Conservation (phyloP, 2,113 vertebrate species). For the Penelope pileata region DNA sequence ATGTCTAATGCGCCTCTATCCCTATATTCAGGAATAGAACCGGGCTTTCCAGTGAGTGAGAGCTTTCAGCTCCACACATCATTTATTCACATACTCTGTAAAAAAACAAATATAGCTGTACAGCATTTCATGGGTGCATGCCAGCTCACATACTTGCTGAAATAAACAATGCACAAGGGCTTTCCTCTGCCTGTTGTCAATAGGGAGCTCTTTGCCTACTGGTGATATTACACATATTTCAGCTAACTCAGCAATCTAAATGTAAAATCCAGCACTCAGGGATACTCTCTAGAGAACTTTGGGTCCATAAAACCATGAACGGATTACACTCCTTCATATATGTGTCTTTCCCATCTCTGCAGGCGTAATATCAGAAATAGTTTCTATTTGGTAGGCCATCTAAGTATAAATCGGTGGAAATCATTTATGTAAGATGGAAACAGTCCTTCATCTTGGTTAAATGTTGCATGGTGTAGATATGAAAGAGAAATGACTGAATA, state of each 20-base stretch:
- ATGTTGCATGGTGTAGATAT: not conserved
- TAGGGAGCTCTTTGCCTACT: slow-evolving; percentile 19
- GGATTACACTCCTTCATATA: not conserved
- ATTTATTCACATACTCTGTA: slow-evolving; percentile 27
- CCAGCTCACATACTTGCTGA: slow-evolving; percentile 19
- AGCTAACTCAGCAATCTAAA: slow-evolving; percentile 49
- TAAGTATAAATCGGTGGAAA: slow-evolving; percentile 1
- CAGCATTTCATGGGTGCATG: not conserved
- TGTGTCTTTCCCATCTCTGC: slow-evolving; percentile 43
- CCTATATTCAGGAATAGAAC: not conserved
- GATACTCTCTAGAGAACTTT: slow-evolving; percentile 21
- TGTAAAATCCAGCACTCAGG: slow-evolving; percentile 54
- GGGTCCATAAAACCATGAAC: slow-evolving; percentile 46
- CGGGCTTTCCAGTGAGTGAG: not conserved
- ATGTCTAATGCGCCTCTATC: not conserved
- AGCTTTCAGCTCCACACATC: slow-evolving; percentile 27
- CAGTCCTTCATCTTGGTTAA: slow-evolving; percentile 2
- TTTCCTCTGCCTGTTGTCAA: not conserved
- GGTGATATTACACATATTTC: slow-evolving; percentile 22
- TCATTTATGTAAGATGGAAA: slow-evolving; percentile 1
- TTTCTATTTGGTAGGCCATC: slow-evolving; percentile 26
- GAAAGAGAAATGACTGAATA: not conserved
- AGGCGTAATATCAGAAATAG: slow-evolving; percentile 14
- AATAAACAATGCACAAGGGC: not conserved
- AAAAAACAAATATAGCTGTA: not conserved